Evolutionary conservation across 2,113 vertebrate species (phyloP), one percentile per base, ranked within the genome.

Genomic region (Nothoprocta perdicaria): DNA sequence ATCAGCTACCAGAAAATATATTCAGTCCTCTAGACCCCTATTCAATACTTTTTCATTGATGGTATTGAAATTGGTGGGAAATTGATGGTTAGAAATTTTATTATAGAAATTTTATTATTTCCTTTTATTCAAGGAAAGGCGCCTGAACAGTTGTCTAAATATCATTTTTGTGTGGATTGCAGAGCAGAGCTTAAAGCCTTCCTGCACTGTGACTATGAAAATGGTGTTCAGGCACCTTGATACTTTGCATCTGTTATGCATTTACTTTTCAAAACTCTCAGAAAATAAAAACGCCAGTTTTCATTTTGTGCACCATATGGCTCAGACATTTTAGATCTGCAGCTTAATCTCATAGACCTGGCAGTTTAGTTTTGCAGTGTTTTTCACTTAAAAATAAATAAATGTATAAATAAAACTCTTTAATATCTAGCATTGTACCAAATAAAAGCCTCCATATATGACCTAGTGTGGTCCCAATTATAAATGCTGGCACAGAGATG

Each of bases 251-350:
- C 65, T 87, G 48, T 73, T 95, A 69, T 8, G 41, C 33, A 88
- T 95, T 92, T 87, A 27, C 29, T 88, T 90, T 93, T 96, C 65
- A 81, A 78, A 40, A 61, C 52, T 86, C 45, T 48, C 69, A 83
- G 69, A 92, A 95, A 95, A 95, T 92, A 89, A 95, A 96, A 96
- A 90, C 53, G 50, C 95, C 65, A 90, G 82, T 86, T 96, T 93
- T 75, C 76, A 81, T 88, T 58, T 78, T 84, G 65, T 14, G n/a
- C 50, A 71, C 80, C 41, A 60, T 60, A 35, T 63, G 69, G 73
- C 69, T 80, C 46, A 86, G 50, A 50, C 50, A 74, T 84, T 86
- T 88, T 66, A 46, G 50, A 79, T 80, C 69, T 88, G 43, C 71
- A 93, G 57, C 41, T 76, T 76, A 46, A 63, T 69, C 86, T 84